Percentiles rank a stretch among this genome's conserved stretches.
phyloP scores from a whole-genome alignment of 2,888 invertebrate species.

The Troides aeacus region DNA sequence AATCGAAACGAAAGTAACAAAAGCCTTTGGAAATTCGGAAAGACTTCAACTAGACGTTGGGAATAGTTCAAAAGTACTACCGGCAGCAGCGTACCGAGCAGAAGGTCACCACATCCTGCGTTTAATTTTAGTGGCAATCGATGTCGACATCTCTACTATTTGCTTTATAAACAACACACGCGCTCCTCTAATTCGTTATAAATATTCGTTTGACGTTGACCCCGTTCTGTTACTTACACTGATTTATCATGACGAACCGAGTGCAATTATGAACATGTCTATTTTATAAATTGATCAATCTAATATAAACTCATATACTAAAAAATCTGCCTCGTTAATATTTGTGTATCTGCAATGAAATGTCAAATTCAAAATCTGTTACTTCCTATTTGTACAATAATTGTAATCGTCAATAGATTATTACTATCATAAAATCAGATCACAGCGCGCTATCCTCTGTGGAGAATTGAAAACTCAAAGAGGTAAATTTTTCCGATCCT shows the following conservation, averaged over 20 bases:
- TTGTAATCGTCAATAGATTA: no score
- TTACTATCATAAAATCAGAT: no score
- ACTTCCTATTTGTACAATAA: no score
- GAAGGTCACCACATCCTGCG: slow-evolving; percentile 29
- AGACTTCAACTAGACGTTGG: background rate
- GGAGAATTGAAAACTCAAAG: no score
- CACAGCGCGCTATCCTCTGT: no score
- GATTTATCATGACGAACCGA: background rate
- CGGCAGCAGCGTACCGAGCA: slow-evolving; percentile 11
- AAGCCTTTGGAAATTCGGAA: background rate
- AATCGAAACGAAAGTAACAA: no score
- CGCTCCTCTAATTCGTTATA: slow-evolving; percentile 19
- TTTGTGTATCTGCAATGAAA: no score
- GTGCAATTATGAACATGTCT: background rate
- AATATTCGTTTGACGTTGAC: slow-evolving; percentile 19
- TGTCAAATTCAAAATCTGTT: no score
- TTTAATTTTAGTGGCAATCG: slow-evolving; percentile 25
- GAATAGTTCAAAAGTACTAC: slow-evolving; percentile 6
- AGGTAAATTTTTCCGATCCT: no score
- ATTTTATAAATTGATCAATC: background rate
- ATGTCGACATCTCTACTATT: slow-evolving; percentile 29
- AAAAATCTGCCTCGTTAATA: no score
- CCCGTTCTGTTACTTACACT: slow-evolving; percentile 13
- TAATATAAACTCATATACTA: background rate
- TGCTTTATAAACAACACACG: slow-evolving; percentile 21